Evolutionary conservation across 1,140 invertebrate species (phyloP), one percentile per base, ranked within the genome.

Genomic region (Kradibia gibbosae): DNA sequence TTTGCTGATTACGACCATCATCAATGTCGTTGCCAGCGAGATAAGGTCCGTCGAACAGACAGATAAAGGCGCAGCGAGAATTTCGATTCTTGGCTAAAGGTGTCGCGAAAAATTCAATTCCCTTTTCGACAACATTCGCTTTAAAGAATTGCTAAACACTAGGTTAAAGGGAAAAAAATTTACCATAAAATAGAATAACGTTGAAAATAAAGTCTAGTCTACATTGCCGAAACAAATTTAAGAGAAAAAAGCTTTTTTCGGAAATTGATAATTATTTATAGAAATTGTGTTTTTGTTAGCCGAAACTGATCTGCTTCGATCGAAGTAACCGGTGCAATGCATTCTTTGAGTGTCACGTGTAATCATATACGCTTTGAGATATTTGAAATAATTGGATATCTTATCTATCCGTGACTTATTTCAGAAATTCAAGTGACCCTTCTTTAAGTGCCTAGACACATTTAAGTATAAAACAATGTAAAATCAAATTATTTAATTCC

Each of bases 1-100:
- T 84, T 87, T 83, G 83, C 81, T 84, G 83, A 89, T 86, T 86
- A 86, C 85, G 74, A 81, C 71, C 80, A 86, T 88, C 88, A 90
- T 90, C 87, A 83, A 86, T 22, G 45, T 7, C 45, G 79, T 73
- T 79, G 70, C 78, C 55, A 70, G 48, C 20, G 36, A 76, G 74
- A 71, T 76, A 81, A 75, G 39, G 70, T 75, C 82, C 39, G 78
- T 78, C 48, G 45, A 81, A 84, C 75, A 74, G 83, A 80, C 60
- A 80, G 42, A 72, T 76, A 75, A 25, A 75, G 25, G n/a, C 11
- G n/a, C 8, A 71, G 25, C 25, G 55, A 42, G 10, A 25, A 5
- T 76, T 76, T 76, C 34, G 17, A 48, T 4, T 45, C n/a, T 48
- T 48, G 28, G 31, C n/a, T 0, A 5, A 20, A 17, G 2, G 72